Evolutionary conservation across 2,797 vertebrate genomes (phyloP).

Genomic region (Amblyraja radiata): DNA sequence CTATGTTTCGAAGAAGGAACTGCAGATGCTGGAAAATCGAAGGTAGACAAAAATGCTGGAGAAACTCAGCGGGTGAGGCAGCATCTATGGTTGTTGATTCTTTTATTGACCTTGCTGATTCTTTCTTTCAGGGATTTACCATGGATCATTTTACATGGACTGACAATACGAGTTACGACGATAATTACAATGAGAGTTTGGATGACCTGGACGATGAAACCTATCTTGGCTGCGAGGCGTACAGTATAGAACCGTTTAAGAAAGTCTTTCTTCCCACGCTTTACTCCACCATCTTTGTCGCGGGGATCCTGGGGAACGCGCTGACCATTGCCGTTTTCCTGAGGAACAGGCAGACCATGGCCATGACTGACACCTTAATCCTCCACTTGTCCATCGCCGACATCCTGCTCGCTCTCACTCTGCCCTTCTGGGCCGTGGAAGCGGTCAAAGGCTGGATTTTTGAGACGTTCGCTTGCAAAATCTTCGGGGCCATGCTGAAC

Average conservation of each 20-base stretch:
- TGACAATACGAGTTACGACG: not conserved
- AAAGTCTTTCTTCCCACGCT: slow-evolving; percentile 58
- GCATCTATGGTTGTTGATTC: too few relatives aligned
- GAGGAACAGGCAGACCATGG: slow-evolving; percentile 51
- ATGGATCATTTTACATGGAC: not conserved
- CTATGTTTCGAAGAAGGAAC: too few relatives aligned
- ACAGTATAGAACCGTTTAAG: slow-evolving; percentile 53
- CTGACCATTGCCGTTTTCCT: slow-evolving; percentile 60
- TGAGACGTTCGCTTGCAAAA: slow-evolving; percentile 62
- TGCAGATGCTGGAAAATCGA: too few relatives aligned
- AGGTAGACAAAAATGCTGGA: too few relatives aligned
- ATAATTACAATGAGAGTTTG: not conserved
- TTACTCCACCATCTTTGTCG: slow-evolving; percentile 55
- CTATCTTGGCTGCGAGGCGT: slow-evolving; percentile 50
- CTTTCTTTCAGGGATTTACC: not conserved
- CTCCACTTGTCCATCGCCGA: slow-evolving; percentile 69
- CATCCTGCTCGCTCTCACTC: slow-evolving; percentile 62
- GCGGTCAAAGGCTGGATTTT: slow-evolving; percentile 63
- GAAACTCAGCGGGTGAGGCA: too few relatives aligned
- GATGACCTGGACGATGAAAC: not conserved
- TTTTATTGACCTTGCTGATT: not conserved
- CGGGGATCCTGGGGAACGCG: slow-evolving; percentile 67
- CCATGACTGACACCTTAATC: slow-evolving; percentile 72
- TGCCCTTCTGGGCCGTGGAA: slow-evolving; percentile 68
- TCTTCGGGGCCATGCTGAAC: slow-evolving; percentile 66